Percentiles rank a stretch among this genome's conserved stretches.
Conservation (phyloP, 2,888 invertebrate genomes). For the Cactoblastis cactorum region DNA sequence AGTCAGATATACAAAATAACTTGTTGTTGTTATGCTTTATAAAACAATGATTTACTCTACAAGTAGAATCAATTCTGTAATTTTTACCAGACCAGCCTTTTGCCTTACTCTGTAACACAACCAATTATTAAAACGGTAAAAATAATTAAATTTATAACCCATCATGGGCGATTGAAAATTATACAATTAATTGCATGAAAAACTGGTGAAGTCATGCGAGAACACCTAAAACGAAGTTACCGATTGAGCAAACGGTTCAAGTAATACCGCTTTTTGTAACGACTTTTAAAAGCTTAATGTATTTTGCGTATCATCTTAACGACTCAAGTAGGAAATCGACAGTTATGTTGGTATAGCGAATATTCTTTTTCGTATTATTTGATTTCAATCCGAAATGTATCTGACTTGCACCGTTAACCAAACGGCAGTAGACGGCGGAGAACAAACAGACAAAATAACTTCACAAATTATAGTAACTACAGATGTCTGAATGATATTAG, state of each 20-base stretch:
- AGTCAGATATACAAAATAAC: background rate
- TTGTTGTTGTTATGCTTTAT: background rate
- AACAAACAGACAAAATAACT: conserved; percentile 17
- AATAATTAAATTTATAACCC: conserved; percentile 17
- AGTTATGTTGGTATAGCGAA: conserved; percentile 25
- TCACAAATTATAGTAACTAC: background rate
- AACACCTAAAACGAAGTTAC: conserved; percentile 35
- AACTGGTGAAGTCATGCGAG: conserved; percentile 44
- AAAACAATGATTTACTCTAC: too few species aligned
- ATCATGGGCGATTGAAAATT: conserved; percentile 24
- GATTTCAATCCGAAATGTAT: conserved; percentile 25
- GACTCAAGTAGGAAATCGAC: conserved; percentile 20
- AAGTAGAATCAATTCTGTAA: too few species aligned
- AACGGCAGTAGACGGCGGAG: conserved; percentile 30
- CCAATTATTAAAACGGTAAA: conserved; percentile 37
- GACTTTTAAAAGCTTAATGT: conserved; percentile 23
- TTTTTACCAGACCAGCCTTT: too few species aligned
- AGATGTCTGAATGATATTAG: too few species aligned
- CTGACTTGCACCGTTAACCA: conserved; percentile 34
- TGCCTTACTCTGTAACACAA: conserved; percentile 7
- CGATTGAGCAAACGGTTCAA: conserved; percentile 45
- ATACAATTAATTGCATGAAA: conserved; percentile 29
- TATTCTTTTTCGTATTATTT: conserved; percentile 27
- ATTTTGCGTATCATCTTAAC: conserved; percentile 18
- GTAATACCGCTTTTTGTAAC: conserved; percentile 37